Evolutionary conservation across 2,888 invertebrate genomes (phyloP).

Genomic region (Muschampia plurimacula): DNA sequence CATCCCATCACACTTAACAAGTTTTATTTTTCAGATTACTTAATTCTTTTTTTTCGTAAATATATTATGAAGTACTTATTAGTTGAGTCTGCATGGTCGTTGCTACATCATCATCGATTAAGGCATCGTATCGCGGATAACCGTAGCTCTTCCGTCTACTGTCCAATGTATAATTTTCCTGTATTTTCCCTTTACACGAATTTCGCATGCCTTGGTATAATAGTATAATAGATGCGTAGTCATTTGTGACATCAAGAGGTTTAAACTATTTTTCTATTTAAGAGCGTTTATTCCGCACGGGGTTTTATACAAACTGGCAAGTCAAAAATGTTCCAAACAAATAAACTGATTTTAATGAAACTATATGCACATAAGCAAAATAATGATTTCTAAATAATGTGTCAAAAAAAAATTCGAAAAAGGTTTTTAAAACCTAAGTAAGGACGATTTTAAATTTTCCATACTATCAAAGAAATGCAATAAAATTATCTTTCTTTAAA

Average conservation of each 20-base stretch:
- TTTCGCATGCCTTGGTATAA: conserved; percentile 16
- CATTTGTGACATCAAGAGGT: background rate
- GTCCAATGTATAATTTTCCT: conserved; percentile 65
- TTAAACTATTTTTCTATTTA: too few species aligned
- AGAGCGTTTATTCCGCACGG: too few species aligned
- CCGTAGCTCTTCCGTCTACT: conserved; percentile 61
- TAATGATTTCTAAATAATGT: too few species aligned
- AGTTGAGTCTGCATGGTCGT: conserved; percentile 60
- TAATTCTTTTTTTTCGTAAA: background rate
- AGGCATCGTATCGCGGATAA: conserved; percentile 81
- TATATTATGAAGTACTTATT: background rate
- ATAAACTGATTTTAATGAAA: too few species aligned
- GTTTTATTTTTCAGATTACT: conserved; percentile 16
- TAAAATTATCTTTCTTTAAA: too few species aligned
- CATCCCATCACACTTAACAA: background rate
- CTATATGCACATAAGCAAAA: too few species aligned
- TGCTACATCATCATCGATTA: conserved; percentile 69
- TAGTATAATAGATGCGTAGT: background rate
- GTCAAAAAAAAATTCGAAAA: too few species aligned
- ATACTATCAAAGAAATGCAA: too few species aligned
- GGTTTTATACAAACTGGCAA: too few species aligned
- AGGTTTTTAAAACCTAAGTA: too few species aligned
- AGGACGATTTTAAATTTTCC: too few species aligned
- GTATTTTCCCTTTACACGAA: conserved; percentile 55
- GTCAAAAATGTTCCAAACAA: too few species aligned